A percentile compares a stretch with the other conserved stretches of the same genome.
These are phyloP conservation scores for Amblyjoppa proteus DNA, from an alignment of 2,888 invertebrate species.

Conservation along the genomic window DNA sequence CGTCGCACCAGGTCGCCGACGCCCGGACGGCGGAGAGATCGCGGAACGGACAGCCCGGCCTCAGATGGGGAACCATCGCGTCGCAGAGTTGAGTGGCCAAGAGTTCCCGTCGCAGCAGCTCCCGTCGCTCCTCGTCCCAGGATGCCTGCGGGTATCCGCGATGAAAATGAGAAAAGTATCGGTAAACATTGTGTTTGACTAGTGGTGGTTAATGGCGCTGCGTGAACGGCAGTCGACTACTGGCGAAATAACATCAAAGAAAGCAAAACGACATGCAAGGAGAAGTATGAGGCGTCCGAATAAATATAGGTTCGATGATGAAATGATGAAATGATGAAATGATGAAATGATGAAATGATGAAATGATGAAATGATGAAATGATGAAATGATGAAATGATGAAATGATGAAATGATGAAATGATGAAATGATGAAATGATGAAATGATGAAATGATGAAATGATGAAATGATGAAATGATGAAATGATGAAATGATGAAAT, in stretches of 20 bases:
- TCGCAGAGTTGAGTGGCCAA: conserved; percentile 83
- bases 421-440: too few species aligned
- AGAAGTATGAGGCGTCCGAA: background rate
- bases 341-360: too few species aligned
- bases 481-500: too few species aligned
- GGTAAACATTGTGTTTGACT: background rate
- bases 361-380: too few species aligned
- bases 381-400: too few species aligned
- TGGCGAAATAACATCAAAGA: background rate
- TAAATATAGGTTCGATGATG: too few species aligned
- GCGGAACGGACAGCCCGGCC: conserved; percentile 83
- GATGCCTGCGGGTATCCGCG: conserved; percentile 76
- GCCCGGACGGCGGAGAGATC: conserved; percentile 79
- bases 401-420: too few species aligned
- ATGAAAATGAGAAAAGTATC: conserved; percentile 14
- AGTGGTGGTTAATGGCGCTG: background rate
- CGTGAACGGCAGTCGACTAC: background rate
- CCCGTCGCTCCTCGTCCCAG: conserved; percentile 84
- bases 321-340: too few species aligned
- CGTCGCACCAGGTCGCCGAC: conserved; percentile 83
- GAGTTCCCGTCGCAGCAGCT: conserved; percentile 81
- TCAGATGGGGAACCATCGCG: conserved; percentile 82
- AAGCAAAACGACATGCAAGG: background rate
- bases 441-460: too few species aligned
- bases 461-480: too few species aligned